Evolutionary conservation across 2,888 invertebrate species (phyloP).

Genomic region (Rhagonycha fulva): DNA sequence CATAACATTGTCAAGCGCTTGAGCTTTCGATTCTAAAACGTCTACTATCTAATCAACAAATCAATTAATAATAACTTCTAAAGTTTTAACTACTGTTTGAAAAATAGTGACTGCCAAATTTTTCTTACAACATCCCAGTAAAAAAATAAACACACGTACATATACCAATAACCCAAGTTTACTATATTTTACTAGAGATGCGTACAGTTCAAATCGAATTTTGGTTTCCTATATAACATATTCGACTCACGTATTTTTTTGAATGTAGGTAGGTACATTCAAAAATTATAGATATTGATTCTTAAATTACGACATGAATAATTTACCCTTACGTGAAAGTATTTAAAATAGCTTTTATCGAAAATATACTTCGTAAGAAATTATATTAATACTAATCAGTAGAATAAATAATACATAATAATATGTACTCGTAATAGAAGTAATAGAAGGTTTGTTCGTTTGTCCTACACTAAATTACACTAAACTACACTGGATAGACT

Average conservation of each 20-base stretch:
- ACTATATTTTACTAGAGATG: neutral
- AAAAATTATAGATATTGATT: neutral
- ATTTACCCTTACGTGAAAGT: neutral
- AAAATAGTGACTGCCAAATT: neutral
- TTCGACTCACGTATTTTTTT: constrained; percentile 1
- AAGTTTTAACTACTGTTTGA: neutral
- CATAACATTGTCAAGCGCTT: too few species aligned
- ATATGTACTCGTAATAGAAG: too few species aligned
- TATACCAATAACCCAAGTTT: neutral
- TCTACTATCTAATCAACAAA: neutral
- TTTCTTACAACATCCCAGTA: neutral
- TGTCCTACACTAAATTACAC: too few species aligned
- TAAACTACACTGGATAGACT: too few species aligned
- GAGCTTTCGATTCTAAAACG: too few species aligned
- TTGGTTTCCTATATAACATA: neutral
- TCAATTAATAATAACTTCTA: neutral
- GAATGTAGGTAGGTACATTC: neutral
- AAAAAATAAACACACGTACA: neutral
- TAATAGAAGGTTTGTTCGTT: too few species aligned
- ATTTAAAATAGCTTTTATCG: neutral
- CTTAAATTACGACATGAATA: neutral
- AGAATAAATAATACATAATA: neutral
- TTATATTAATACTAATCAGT: neutral
- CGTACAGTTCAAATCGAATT: neutral
- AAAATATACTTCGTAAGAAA: neutral